Evolutionary conservation across 2,113 vertebrate species (phyloP).

Genomic region (Athene cunicularia): DNA sequence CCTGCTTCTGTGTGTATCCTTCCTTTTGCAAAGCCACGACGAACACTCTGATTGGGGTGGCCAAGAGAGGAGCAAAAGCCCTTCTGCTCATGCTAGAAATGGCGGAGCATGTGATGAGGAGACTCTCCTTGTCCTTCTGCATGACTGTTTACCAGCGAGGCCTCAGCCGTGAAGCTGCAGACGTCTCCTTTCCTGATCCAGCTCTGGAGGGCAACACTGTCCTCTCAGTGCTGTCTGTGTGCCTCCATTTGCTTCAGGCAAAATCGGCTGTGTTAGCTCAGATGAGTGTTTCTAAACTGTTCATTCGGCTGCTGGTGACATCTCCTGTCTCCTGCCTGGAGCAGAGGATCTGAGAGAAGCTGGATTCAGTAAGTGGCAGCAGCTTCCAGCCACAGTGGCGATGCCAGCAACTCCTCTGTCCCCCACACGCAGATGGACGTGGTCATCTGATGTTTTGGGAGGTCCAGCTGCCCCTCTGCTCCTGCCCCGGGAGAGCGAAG

Average conservation of each 20-base stretch:
- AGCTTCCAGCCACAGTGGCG: neutral
- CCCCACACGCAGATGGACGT: fast-evolving
- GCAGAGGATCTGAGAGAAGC: neutral
- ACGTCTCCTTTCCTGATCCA: neutral
- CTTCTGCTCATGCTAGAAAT: neutral
- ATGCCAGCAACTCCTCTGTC: neutral
- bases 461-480: neutral
- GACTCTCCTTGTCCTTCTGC: neutral
- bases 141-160: fast-evolving
- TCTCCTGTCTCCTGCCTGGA: neutral
- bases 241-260: neutral
- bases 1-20: neutral
- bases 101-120: fast-evolving
- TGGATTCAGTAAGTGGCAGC: neutral
- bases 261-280: neutral
- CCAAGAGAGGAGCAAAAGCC: neutral
- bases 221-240: neutral
- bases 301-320: neutral
- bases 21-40: neutral
- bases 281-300: neutral
- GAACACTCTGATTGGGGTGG: neutral
- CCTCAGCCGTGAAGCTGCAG: neutral
- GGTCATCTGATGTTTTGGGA: neutral
- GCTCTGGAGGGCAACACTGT: neutral
- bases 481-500: neutral